Conservation (phyloP, 1,140 invertebrate genomes). For the Anoplolepis gracilipes region DNA sequence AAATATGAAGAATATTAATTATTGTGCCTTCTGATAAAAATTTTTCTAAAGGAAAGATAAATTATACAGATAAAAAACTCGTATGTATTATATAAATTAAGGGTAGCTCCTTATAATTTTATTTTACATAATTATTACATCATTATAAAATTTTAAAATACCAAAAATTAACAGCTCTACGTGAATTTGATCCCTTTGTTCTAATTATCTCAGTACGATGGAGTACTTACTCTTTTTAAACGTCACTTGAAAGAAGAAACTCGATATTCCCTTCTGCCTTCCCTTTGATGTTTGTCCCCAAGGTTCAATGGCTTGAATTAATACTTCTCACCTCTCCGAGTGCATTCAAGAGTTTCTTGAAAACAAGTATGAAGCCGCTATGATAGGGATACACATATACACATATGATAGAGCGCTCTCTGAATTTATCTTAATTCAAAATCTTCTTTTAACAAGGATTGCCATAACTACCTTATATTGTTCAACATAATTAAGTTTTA, state of each 20-base stretch:
- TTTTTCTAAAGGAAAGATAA: background rate
- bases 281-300: conserved; percentile 28
- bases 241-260: background rate
- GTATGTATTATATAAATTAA: background rate
- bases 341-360: background rate
- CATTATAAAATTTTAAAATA: background rate
- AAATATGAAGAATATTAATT: conserved; percentile 1
- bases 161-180: conserved; percentile 1
- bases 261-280: background rate
- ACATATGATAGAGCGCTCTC: background rate
- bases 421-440: conserved; percentile 34
- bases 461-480: background rate
- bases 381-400: background rate
- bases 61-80: background rate
- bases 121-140: background rate
- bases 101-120: background rate
- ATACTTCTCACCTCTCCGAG: conserved; percentile 32
- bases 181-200: background rate
- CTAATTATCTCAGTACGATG: background rate
- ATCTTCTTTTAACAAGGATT: background rate
- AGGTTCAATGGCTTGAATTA: conserved; percentile 31
- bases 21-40: background rate
- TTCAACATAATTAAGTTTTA: background rate
- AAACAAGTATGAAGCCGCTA: background rate
- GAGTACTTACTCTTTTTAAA: background rate